Conservation (phyloP, 2,888 invertebrate genomes). For the Volucella inanis region DNA sequence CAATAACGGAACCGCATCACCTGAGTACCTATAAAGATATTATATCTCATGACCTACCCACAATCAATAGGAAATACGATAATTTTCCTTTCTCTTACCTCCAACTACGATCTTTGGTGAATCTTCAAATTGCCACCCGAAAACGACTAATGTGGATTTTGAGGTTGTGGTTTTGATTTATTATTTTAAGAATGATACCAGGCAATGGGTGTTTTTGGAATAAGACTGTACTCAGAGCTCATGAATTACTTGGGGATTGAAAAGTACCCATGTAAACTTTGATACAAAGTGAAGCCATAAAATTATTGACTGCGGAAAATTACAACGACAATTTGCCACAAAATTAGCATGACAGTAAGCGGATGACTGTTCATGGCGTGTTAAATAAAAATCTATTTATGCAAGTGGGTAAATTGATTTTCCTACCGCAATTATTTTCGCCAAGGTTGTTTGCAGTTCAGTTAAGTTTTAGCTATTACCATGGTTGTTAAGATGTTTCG, state of each 20-base stretch:
- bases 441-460: not conserved
- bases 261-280: not conserved
- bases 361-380: conserved; percentile 1
- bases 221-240: not conserved
- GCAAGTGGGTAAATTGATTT: conserved; percentile 13
- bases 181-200: conserved; percentile 6
- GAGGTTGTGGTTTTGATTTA: conserved; percentile 34
- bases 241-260: not conserved
- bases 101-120: not conserved
- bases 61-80: conserved; percentile 5
- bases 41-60: not conserved
- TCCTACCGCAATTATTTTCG: conserved; percentile 14
- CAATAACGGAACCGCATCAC: conserved; percentile 5
- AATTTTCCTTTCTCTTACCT: not conserved
- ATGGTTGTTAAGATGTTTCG: too few relatives aligned
- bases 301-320: not conserved
- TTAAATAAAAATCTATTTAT: conserved; percentile 6
- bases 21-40: not conserved
- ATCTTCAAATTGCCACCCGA: not conserved
- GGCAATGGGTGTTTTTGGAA: too few relatives aligned
- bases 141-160: conserved; percentile 8
- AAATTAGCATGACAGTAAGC: conserved; percentile 16
- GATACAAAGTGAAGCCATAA: not conserved
- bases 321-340: not conserved
- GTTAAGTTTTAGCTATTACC: too few relatives aligned